Conservation (phyloP, 2,113 vertebrate species). For the Hymenochirus boettgeri region DNA sequence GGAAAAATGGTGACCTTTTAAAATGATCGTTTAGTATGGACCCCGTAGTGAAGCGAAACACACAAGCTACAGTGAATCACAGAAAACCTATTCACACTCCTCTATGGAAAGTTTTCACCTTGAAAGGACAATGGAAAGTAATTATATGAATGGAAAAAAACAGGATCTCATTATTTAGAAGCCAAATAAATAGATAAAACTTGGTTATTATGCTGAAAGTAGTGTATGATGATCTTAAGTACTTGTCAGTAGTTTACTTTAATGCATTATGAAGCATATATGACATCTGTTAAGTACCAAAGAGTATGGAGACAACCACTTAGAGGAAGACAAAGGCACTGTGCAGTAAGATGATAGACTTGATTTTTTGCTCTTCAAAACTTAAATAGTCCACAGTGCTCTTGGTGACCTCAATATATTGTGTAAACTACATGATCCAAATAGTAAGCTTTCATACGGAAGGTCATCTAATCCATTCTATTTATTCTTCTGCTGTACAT, state of each 20-base stretch:
- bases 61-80: slow-evolving; percentile 40
- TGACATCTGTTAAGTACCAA: background rate
- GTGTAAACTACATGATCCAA: background rate
- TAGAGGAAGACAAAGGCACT: background rate
- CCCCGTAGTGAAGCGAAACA: slow-evolving; percentile 49
- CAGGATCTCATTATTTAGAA: background rate
- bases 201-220: background rate
- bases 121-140: background rate
- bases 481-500: background rate
- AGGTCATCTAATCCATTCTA: background rate
- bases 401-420: background rate
- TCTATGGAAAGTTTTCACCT: slow-evolving; percentile 47
- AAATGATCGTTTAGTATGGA: slow-evolving; percentile 60
- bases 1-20: slow-evolving; percentile 69
- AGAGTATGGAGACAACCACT: background rate
- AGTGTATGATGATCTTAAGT: background rate
- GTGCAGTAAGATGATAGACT: background rate
- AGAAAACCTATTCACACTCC: slow-evolving; percentile 54
- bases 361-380: background rate
- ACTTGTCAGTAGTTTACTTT: background rate
- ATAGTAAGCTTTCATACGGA: background rate
- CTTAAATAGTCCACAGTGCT: background rate
- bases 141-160: background rate
- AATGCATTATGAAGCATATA: background rate
- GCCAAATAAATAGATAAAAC: background rate